These are phyloP conservation scores for Paracentrotus lividus DNA, from an alignment of 53 echinoderm and acorn worm genomes.

Conservation along the genomic window DNA sequence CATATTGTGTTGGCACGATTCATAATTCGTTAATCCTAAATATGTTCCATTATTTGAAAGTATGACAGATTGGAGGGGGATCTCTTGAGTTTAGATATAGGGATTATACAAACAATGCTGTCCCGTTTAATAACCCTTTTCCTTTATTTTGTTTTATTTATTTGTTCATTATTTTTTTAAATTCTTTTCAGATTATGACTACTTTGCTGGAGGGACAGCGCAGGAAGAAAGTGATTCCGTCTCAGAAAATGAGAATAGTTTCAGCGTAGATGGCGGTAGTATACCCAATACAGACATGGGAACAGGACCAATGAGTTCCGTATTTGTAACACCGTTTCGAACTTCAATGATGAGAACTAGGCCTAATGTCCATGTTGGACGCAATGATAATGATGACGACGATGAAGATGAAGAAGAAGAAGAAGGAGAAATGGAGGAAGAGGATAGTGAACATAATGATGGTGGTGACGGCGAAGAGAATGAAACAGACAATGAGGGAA, in stretches of 20 bases:
- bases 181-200: neutral
- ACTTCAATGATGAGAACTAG: neutral
- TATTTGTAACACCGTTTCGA: neutral
- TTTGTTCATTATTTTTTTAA: neutral
- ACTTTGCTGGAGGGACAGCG: slow-evolving; percentile 16
- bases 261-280: neutral
- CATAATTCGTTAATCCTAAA: neutral
- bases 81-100: neutral
- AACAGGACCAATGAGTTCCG: neutral
- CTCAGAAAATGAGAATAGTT: slow-evolving; percentile 4
- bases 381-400: neutral
- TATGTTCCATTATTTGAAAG: neutral
- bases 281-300: slow-evolving; percentile 13
- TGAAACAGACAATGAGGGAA: neutral
- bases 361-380: neutral
- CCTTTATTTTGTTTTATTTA: no score
- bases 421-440: neutral
- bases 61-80: neutral
- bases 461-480: neutral
- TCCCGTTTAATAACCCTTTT: no score
- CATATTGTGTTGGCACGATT: neutral
- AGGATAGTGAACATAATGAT: neutral
- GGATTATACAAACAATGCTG: neutral
- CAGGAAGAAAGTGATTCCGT: slow-evolving; percentile 18
- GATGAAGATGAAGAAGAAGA: neutral